Percentiles rank a stretch among this genome's conserved stretches.
phyloP scores from a whole-genome alignment of 2,888 invertebrate genomes.

The Periphyllus acericola region DNA sequence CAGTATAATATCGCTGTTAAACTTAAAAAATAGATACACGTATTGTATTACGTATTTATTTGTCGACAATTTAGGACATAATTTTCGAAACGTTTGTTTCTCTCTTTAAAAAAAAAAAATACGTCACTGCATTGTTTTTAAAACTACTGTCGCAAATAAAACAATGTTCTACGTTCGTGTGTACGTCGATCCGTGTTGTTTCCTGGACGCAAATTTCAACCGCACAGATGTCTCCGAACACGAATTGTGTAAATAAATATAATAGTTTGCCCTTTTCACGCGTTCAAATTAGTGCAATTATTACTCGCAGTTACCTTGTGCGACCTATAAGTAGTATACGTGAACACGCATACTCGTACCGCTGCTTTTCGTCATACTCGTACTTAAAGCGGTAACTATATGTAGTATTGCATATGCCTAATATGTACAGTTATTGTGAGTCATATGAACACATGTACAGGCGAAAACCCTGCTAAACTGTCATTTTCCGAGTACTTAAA shows the following conservation, averaged over 20 bases:
- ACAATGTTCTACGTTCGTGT: background rate
- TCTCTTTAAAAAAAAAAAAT: background rate
- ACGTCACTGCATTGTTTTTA: background rate
- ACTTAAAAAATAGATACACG: background rate
- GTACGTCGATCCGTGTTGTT: background rate
- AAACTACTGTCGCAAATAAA: background rate
- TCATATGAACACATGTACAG: too few species aligned
- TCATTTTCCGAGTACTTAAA: too few species aligned
- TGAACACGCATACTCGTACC: too few species aligned
- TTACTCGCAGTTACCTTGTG: background rate
- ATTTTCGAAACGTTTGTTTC: background rate
- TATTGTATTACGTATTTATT: background rate
- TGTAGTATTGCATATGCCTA: too few species aligned
- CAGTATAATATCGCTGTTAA: background rate
- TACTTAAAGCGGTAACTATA: too few species aligned
- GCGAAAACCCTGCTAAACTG: too few species aligned
- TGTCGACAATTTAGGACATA: background rate
- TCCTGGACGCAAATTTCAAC: background rate
- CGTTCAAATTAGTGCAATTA: background rate
- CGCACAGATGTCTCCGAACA: background rate
- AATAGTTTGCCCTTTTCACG: background rate
- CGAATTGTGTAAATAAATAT: background rate
- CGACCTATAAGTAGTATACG: too few species aligned
- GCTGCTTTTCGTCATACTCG: too few species aligned
- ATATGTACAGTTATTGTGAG: too few species aligned